Evolutionary conservation across 2,888 invertebrate species (phyloP).

Genomic region (Dimorphilus gyrociliatus): DNA sequence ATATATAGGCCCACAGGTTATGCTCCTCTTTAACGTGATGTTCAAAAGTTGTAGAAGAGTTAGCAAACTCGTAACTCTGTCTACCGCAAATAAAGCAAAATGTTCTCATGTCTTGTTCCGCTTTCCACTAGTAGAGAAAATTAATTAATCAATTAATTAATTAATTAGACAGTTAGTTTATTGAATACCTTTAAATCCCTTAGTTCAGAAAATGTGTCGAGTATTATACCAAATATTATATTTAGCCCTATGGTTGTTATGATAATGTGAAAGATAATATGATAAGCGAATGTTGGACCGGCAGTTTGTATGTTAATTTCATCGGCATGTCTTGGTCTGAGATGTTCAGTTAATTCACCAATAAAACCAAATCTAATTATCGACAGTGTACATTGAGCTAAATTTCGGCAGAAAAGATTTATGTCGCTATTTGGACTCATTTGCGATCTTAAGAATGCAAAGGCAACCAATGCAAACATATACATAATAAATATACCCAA

Average conservation of each 20-base stretch:
- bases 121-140: too few relatives aligned
- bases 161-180: background rate
- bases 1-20: constrained; percentile 6
- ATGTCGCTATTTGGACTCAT: too few relatives aligned
- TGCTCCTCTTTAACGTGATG: constrained; percentile 1
- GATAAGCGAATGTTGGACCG: background rate
- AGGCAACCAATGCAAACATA: constrained; percentile 1
- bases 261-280: background rate
- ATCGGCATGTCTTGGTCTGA: too few relatives aligned
- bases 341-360: too few relatives aligned
- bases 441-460: constrained; percentile 4
- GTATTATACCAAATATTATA: background rate
- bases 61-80: background rate
- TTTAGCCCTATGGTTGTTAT: background rate
- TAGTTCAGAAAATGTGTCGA: background rate
- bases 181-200: background rate
- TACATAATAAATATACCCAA: constrained; percentile 1
- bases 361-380: too few relatives aligned
- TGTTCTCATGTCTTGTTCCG: too few relatives aligned
- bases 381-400: too few relatives aligned
- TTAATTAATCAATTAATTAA: too few relatives aligned
- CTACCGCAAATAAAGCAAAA: too few relatives aligned
- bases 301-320: too few relatives aligned
- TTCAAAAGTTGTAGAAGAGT: too few relatives aligned
- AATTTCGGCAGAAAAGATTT: too few relatives aligned